These are phyloP conservation scores for Scolopax mira DNA, from an alignment of 2,113 vertebrate genomes.

Conservation along the genomic window DNA sequence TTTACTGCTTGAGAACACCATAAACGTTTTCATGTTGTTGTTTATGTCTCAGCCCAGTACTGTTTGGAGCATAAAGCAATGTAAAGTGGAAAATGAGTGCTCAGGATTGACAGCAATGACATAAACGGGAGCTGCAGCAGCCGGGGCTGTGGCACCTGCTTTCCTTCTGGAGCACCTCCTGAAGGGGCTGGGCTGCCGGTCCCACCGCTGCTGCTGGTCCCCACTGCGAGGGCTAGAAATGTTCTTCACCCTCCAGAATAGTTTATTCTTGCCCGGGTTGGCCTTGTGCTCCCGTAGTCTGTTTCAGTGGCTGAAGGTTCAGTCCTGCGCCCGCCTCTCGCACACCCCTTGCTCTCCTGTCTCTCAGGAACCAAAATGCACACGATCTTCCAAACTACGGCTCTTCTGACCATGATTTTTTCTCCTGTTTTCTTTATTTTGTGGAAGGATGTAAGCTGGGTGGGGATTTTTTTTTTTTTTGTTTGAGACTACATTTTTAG, in stretches of 20 bases:
- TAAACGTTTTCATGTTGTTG: neutral
- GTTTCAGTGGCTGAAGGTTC: neutral
- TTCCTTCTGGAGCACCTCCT: neutral
- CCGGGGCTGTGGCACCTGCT: neutral
- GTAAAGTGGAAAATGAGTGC: neutral
- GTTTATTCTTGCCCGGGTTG: neutral
- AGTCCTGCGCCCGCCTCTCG: rapidly evolving
- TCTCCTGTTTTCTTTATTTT: neutral
- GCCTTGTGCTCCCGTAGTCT: neutral
- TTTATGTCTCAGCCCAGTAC: neutral
- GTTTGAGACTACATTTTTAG: neutral
- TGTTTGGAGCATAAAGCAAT: neutral
- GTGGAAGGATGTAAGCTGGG: neutral
- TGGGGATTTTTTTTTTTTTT: neutral
- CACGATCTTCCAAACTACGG: neutral
- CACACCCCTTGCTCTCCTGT: neutral
- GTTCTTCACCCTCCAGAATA: neutral
- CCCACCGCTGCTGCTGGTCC: neutral
- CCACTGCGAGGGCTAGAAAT: neutral
- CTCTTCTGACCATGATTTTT: neutral
- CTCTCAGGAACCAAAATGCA: neutral
- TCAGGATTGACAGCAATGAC: too few relatives aligned
- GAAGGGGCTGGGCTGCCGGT: neutral
- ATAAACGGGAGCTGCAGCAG: neutral
- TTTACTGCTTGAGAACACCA: neutral